Conservation (phyloP, 2,888 invertebrate genomes). For the Elysia crispata region DNA sequence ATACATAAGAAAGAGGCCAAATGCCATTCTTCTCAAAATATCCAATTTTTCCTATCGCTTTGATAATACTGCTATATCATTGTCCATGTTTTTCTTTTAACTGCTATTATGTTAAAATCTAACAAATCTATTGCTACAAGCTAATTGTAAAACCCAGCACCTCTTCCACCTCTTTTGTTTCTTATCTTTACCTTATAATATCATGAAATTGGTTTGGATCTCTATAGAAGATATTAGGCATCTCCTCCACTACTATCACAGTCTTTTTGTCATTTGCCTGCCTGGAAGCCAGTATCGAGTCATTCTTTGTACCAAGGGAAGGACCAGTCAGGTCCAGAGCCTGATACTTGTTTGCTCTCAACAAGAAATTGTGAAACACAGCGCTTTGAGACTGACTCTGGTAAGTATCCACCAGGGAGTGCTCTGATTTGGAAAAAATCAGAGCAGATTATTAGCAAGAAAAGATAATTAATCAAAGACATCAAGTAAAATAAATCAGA, state of each 20-base stretch:
- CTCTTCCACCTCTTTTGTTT: too few relatives aligned
- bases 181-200: constrained; percentile 82
- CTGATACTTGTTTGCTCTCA: constrained; percentile 87
- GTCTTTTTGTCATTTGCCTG: constrained; percentile 46
- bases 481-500: background rate
- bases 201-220: constrained; percentile 83
- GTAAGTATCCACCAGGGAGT: constrained; percentile 54
- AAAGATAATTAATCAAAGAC: background rate
- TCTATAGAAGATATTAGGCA: constrained; percentile 86
- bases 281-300: background rate
- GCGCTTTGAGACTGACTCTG: constrained; percentile 81
- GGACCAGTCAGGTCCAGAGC: constrained; percentile 62
- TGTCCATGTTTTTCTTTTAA: too few relatives aligned
- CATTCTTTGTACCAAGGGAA: background rate
- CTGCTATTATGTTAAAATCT: too few relatives aligned
- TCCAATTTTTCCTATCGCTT: too few relatives aligned
- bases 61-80: too few relatives aligned
- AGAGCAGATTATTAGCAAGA: background rate
- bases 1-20: too few relatives aligned
- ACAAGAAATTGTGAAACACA: constrained; percentile 86
- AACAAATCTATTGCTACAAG: too few relatives aligned
- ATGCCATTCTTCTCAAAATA: too few relatives aligned
- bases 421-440: constrained; percentile 46
- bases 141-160: too few relatives aligned
- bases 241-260: constrained; percentile 81